A percentile compares a stretch with the other conserved stretches of the same genome.
Conservation (phyloP, 2,888 invertebrate species). For the Megaustenia siamemsis region DNA sequence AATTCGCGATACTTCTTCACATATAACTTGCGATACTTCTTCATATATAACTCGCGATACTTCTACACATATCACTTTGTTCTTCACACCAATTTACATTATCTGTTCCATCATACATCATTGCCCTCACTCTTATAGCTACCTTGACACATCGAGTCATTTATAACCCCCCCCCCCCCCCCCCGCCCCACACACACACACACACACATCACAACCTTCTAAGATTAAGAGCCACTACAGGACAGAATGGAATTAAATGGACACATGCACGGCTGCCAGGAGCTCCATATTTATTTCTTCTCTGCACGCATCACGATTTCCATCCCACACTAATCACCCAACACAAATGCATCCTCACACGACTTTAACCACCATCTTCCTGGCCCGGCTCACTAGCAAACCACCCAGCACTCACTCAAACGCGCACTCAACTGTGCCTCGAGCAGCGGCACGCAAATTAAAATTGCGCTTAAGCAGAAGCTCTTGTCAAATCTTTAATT, state of each 20-base stretch:
- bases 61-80: too few species aligned
- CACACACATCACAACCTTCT: too few species aligned
- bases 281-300: neutral
- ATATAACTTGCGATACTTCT: too few species aligned
- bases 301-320: neutral
- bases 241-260: neutral
- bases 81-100: too few species aligned
- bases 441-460: neutral
- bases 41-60: too few species aligned
- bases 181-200: too few species aligned
- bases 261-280: neutral
- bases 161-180: too few species aligned
- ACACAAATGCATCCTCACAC: constrained; percentile 10
- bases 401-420: neutral
- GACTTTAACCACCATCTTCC: neutral
- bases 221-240: neutral
- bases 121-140: too few species aligned
- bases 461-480: neutral
- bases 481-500: constrained; percentile 9
- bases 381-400: neutral
- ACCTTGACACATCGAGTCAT: too few species aligned
- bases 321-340: neutral
- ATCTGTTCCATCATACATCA: too few species aligned
- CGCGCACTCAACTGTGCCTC: neutral
- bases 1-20: too few species aligned